phyloP scores from a whole-genome alignment of 2,113 vertebrate species.

The Microcebus lehilahytsara region DNA sequence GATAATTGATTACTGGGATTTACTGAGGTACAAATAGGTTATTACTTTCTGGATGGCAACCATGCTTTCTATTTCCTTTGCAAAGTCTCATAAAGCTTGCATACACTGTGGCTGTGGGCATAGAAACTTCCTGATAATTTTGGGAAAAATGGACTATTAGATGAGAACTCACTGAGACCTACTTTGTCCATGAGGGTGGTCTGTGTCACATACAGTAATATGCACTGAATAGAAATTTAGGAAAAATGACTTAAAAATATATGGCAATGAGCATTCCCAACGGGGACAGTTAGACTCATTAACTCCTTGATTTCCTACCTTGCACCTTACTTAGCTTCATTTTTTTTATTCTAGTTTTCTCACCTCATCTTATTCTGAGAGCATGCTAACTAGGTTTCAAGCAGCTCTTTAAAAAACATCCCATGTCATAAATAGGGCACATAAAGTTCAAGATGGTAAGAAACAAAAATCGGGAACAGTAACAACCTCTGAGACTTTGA shows the following conservation, averaged over 20 bases:
- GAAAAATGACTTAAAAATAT: not conserved
- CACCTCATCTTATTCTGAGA: not conserved
- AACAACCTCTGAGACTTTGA: not conserved
- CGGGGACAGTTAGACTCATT: not conserved
- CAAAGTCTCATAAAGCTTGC: not conserved
- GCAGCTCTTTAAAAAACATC: not conserved
- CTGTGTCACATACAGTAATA: not conserved
- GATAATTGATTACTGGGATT: not conserved
- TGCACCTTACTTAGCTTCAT: not conserved
- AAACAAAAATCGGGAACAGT: not conserved
- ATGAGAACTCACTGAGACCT: not conserved
- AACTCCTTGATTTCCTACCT: not conserved
- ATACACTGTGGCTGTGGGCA: not conserved
- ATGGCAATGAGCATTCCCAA: not conserved
- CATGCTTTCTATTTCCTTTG: not conserved
- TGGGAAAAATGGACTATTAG: not conserved
- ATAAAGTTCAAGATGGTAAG: not conserved
- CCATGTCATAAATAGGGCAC: not conserved
- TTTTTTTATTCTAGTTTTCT: not conserved
- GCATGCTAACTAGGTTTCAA: not conserved
- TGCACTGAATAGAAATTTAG: not conserved
- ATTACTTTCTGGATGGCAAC: not conserved
- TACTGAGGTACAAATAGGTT: not conserved
- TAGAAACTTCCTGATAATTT: not conserved
- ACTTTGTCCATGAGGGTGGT: not conserved